These are phyloP conservation scores for Drosophila nigromelanica DNA, from an alignment of 1,140 invertebrate species.

Conservation along the genomic window DNA sequence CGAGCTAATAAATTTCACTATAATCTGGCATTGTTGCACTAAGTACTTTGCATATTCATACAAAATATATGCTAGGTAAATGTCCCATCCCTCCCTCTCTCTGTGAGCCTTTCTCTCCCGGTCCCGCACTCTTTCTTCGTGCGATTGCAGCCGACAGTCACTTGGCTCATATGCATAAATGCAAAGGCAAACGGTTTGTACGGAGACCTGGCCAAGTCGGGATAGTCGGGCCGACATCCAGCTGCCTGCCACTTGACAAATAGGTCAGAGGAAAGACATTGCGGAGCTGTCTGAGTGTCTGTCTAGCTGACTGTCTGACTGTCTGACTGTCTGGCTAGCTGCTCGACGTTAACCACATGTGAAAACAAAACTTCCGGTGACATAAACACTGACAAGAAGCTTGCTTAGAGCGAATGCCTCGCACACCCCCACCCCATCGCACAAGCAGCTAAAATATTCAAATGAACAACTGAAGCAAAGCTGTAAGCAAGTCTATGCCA, in stretches of 20 bases:
- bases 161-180: conserved; percentile 72
- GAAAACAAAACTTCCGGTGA: conserved; percentile 82
- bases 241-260: conserved; percentile 48
- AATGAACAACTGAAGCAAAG: conserved; percentile 64
- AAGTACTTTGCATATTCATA: conserved; percentile 81
- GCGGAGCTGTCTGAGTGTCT: conserved; percentile 5
- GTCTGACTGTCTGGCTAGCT: conserved; percentile 25
- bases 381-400: conserved; percentile 79
- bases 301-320: conserved; percentile 2
- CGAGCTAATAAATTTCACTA: conserved; percentile 79
- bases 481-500: conserved; percentile 31
- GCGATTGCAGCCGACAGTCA: conserved; percentile 13
- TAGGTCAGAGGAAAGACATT: conserved; percentile 65
- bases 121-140: not conserved
- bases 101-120: not conserved
- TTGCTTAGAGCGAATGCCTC: conserved; percentile 55
- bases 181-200: conserved; percentile 45
- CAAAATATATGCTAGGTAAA: conserved; percentile 57
- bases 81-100: not conserved
- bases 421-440: not conserved
- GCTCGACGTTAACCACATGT: conserved; percentile 80
- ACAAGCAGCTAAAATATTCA: conserved; percentile 78
- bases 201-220: conserved; percentile 23
- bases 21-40: conserved; percentile 81
- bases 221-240: conserved; percentile 30